Evolutionary conservation across 1,140 invertebrate species (phyloP).

Genomic region (Formica selysi): DNA sequence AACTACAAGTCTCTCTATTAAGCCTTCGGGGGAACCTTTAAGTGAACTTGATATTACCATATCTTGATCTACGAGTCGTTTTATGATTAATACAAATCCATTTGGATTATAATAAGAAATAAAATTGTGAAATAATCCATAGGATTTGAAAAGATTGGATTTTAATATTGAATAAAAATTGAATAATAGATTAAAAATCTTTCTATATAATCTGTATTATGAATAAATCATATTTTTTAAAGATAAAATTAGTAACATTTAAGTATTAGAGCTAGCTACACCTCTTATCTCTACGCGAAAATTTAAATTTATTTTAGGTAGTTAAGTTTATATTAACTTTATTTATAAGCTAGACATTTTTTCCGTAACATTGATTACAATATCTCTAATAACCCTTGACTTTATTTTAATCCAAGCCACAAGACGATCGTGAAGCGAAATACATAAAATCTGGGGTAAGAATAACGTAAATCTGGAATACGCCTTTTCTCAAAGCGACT

Average conservation of each 20-base stretch:
- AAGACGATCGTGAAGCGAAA: neutral
- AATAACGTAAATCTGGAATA: neutral
- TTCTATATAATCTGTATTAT: neutral
- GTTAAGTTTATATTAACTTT: neutral
- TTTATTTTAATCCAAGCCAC: neutral
- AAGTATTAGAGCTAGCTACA: neutral
- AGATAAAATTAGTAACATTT: constrained; percentile 1
- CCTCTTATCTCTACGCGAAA: neutral
- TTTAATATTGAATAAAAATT: neutral
- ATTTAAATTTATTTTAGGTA: neutral
- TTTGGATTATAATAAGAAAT: neutral
- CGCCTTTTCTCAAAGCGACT: neutral
- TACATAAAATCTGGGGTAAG: neutral
- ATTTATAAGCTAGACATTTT: neutral
- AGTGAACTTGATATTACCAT: neutral
- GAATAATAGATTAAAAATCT: neutral
- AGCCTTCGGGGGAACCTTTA: neutral
- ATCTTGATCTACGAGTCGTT: neutral
- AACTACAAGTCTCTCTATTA: constrained; percentile 17
- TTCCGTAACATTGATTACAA: neutral
- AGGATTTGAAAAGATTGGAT: neutral
- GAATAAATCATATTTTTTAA: neutral
- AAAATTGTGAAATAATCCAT: neutral
- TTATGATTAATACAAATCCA: neutral
- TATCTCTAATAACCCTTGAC: neutral